These are phyloP conservation scores for Loxodonta africana DNA, from an alignment of 2,113 vertebrate genomes.

Conservation along the genomic window DNA sequence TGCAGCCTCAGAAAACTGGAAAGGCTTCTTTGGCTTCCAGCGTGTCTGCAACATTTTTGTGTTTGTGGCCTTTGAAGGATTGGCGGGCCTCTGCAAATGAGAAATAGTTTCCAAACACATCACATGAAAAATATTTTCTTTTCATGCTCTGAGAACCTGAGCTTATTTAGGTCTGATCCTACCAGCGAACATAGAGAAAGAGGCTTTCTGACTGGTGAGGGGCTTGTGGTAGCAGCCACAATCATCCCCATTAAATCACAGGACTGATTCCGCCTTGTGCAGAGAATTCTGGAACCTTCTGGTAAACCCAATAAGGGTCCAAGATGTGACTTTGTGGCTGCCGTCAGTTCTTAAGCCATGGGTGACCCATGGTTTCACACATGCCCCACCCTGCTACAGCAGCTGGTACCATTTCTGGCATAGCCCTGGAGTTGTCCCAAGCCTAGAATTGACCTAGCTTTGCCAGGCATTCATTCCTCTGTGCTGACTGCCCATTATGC, in stretches of 20 bases:
- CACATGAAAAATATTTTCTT: slow-evolving; percentile 39
- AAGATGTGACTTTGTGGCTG: not conserved
- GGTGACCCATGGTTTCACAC: not conserved
- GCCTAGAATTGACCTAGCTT: not conserved
- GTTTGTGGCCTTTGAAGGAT: slow-evolving; percentile 25
- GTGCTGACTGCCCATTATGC: not conserved
- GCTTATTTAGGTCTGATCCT: not conserved
- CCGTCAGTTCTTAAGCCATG: not conserved
- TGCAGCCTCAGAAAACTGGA: not conserved
- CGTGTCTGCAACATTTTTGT: not conserved
- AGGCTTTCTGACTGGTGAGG: not conserved
- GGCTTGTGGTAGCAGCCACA: accelerated
- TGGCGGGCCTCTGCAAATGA: not conserved
- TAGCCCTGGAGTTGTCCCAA: not conserved
- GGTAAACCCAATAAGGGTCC: not conserved
- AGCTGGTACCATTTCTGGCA: not conserved
- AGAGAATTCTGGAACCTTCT: slow-evolving; percentile 32
- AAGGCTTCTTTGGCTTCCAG: slow-evolving; percentile 1
- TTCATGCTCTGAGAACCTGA: not conserved
- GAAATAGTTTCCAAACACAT: slow-evolving; percentile 54
- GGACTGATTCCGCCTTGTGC: not conserved
- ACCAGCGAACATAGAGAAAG: not conserved
- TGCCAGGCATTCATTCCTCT: not conserved
- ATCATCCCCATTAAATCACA: not conserved
- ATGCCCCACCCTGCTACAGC: not conserved